These are phyloP conservation scores for Alectoris magna DNA, from an alignment of 2,797 vertebrate species.

Conservation along the genomic window DNA sequence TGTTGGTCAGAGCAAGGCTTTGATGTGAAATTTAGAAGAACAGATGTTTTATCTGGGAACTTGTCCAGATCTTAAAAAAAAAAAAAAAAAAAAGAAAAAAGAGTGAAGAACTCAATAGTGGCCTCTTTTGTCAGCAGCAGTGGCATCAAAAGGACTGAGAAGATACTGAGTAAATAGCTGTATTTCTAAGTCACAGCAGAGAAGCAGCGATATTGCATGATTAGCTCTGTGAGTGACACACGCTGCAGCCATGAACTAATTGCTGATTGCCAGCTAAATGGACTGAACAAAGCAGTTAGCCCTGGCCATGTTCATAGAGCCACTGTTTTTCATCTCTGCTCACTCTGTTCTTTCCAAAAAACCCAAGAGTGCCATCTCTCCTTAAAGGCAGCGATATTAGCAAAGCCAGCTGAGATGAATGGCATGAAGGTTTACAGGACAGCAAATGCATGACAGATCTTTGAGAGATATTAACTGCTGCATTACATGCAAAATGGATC, in stretches of 20 bases:
- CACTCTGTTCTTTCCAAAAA: background rate
- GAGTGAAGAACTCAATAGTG: background rate
- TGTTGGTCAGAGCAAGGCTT: background rate
- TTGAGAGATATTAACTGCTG: background rate
- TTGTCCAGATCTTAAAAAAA: conserved; percentile 13
- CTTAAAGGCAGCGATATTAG: background rate
- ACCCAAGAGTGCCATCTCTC: background rate
- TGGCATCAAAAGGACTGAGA: background rate
- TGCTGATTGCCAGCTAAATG: background rate
- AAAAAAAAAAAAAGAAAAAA: too few species aligned
- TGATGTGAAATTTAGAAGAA: conserved; percentile 40
- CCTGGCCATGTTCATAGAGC: background rate
- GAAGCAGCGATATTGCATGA: background rate
- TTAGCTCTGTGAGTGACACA: background rate
- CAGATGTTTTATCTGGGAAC: conserved; percentile 68
- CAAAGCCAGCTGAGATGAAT: conserved; percentile 9
- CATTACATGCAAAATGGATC: conserved; percentile 33
- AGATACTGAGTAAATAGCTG: background rate
- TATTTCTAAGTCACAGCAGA: background rate
- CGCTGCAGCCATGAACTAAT: conserved; percentile 3
- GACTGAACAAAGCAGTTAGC: conserved; percentile 15
- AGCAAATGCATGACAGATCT: background rate
- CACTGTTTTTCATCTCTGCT: conserved; percentile 27
- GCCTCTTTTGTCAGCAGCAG: background rate
- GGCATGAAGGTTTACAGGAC: background rate